phyloP scores from a whole-genome alignment of 2,888 invertebrate species.

The Amaurobius ferox region DNA sequence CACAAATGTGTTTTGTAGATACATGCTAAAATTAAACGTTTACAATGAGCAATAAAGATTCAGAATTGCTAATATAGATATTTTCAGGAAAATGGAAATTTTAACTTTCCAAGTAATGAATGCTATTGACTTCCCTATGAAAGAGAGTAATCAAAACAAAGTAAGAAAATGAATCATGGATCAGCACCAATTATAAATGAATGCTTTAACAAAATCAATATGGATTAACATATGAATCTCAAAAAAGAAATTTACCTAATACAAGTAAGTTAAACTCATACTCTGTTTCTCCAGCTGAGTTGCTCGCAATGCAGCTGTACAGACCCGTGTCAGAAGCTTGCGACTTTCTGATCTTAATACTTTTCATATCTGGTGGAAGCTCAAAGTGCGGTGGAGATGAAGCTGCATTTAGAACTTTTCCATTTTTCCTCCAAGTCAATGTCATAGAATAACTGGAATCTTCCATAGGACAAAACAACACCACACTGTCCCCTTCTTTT shows the following conservation, averaged over 20 bases:
- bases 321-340: slow-evolving; percentile 78
- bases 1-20: no score
- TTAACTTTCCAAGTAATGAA: no score
- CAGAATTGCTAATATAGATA: no score
- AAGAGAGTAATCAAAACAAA: no score
- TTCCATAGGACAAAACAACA: slow-evolving; percentile 52
- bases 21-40: no score
- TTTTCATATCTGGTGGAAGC: slow-evolving; percentile 49
- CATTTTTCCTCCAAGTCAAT: slow-evolving; percentile 82
- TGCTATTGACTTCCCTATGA: no score
- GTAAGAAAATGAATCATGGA: no score
- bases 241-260: slow-evolving; percentile 57
- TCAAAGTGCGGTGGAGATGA: slow-evolving; percentile 38
- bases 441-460: slow-evolving; percentile 77
- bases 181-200: no score
- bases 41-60: no score
- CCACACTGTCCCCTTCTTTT: slow-evolving; percentile 55
- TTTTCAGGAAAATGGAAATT: no score
- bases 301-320: slow-evolving; percentile 81
- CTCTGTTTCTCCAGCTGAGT: slow-evolving; percentile 80
- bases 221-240: no score
- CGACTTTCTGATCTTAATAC: slow-evolving; percentile 71
- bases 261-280: slow-evolving; percentile 73
- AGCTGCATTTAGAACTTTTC: slow-evolving; percentile 74
- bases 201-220: no score